These are phyloP conservation scores for Caloenas nicobarica DNA, from an alignment of 2,113 vertebrate genomes.

Conservation along the genomic window DNA sequence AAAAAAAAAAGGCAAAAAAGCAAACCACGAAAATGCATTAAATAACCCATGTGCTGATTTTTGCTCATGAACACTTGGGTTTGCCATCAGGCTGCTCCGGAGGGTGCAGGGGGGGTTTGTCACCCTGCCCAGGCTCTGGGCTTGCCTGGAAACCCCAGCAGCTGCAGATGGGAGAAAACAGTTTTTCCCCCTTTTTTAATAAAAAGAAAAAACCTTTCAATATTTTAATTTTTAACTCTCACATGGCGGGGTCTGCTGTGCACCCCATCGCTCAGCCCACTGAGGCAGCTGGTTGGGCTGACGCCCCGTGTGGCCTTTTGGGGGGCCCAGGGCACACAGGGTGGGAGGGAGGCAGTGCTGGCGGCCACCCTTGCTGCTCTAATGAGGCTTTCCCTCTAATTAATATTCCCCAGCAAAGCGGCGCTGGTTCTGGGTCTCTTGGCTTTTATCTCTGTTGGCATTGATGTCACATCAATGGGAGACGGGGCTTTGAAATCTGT, in stretches of 20 bases:
- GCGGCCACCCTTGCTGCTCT: background rate
- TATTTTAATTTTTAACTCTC: background rate
- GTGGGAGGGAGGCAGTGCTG: rapidly evolving
- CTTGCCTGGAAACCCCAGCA: background rate
- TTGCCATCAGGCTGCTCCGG: background rate
- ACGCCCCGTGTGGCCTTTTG: background rate
- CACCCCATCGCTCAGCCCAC: background rate
- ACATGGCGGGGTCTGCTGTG: rapidly evolving
- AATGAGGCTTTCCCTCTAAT: constrained; percentile 42
- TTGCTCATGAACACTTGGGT: background rate
- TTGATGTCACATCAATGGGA: constrained; percentile 54
- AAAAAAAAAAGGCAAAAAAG: background rate
- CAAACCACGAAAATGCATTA: background rate
- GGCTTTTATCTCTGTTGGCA: constrained; percentile 34
- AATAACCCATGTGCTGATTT: background rate
- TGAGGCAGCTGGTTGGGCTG: background rate
- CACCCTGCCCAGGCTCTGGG: background rate
- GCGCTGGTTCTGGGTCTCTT: background rate
- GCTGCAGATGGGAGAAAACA: background rate
- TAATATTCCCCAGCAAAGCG: constrained; percentile 20
- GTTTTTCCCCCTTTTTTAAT: background rate
- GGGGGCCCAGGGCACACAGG: rapidly evolving
- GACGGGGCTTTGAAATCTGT: constrained; percentile 16
- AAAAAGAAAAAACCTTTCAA: background rate
- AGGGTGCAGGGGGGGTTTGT: rapidly evolving